A percentile compares a stretch with the other conserved stretches of the same genome.
These are phyloP conservation scores for Brachyopa scutellaris DNA, from an alignment of 2,888 invertebrate species.

Conservation along the genomic window DNA sequence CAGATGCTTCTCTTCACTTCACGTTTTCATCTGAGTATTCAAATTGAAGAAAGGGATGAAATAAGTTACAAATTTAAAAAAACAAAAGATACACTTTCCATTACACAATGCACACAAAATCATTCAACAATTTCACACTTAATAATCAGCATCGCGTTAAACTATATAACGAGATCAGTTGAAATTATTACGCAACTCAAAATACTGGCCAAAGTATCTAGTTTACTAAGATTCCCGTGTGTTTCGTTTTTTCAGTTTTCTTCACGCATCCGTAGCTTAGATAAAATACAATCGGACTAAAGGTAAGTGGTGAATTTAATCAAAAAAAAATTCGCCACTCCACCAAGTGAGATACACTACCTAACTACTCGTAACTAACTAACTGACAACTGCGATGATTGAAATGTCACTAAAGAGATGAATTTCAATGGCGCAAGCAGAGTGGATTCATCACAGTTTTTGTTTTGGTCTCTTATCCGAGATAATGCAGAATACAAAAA, in stretches of 20 bases:
- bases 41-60: too few relatives aligned
- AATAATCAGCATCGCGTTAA: not conserved
- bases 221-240: constrained; percentile 1
- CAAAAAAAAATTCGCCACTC: not conserved
- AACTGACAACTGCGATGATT: constrained; percentile 51
- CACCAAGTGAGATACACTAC: not conserved
- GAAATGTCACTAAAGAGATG: constrained; percentile 73
- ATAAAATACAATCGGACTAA: not conserved
- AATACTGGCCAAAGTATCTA: not conserved
- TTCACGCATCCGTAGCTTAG: constrained; percentile 47
- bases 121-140: not conserved
- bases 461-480: constrained; percentile 64
- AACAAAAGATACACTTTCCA: too few relatives aligned
- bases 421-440: constrained; percentile 28
- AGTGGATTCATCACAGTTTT: constrained; percentile 43
- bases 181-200: constrained; percentile 4
- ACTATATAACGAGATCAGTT: constrained; percentile 14
- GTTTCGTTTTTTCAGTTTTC: not conserved
- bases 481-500: constrained; percentile 43
- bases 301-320: not conserved
- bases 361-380: too few relatives aligned
- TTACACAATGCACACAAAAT: constrained; percentile 1
- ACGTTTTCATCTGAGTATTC: too few relatives aligned
- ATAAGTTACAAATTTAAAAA: too few relatives aligned
- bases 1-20: too few relatives aligned